Evolutionary conservation across 2,113 vertebrate species (phyloP).

Genomic region (Nipponia nippon): DNA sequence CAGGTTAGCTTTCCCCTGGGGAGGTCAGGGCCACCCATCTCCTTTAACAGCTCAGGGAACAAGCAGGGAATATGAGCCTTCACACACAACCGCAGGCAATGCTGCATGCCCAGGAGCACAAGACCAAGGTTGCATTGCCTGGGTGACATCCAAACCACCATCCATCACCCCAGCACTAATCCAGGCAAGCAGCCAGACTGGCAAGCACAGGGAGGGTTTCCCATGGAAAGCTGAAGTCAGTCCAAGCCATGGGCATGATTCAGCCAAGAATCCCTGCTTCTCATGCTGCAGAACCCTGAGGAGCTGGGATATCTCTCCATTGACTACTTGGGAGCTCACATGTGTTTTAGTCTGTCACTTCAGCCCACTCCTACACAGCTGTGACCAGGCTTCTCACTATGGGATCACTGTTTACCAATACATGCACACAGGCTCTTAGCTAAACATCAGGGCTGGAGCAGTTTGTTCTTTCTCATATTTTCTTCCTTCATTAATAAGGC

Average conservation of each 20-base stretch:
- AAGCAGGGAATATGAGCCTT: not conserved
- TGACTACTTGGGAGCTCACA: not conserved
- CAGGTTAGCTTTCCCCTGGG: not conserved
- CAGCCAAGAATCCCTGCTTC: not conserved
- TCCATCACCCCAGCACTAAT: not conserved
- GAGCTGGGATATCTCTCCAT: not conserved
- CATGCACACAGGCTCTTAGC: not conserved
- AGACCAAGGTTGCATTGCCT: not conserved
- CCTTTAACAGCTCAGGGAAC: not conserved
- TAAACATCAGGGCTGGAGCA: not conserved
- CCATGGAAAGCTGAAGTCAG: slow-evolving; percentile 11
- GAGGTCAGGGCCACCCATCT: not conserved
- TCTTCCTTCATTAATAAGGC: not conserved
- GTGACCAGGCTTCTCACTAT: not conserved
- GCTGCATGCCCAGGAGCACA: not conserved
- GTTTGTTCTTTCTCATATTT: not conserved
- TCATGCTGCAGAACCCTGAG: not conserved
- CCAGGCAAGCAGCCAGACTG: slow-evolving; percentile 16
- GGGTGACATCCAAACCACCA: slow-evolving; percentile 12
- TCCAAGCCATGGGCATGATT: not conserved
- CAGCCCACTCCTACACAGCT: not conserved
- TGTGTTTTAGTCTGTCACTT: not conserved
- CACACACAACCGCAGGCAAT: not conserved
- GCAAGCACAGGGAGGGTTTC: slow-evolving; percentile 4
- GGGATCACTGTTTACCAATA: not conserved